phyloP scores from a whole-genome alignment of 2,113 vertebrate genomes.

The Pseudorhombus dupliciocellatus region DNA sequence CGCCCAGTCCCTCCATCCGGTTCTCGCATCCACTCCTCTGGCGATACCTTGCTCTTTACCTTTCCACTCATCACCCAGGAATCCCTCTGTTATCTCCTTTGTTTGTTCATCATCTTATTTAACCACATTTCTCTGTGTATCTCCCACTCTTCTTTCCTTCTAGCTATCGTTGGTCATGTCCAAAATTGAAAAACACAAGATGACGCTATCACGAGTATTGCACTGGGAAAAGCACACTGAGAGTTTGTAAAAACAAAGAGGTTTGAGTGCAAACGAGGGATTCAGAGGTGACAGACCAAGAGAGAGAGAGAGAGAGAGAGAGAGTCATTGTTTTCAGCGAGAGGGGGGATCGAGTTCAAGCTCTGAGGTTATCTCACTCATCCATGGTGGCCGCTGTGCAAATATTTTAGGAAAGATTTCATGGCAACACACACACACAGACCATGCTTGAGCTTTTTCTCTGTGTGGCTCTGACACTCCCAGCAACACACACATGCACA shows the following conservation, averaged over 20 bases:
- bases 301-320: slow-evolving; percentile 14
- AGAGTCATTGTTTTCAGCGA: slow-evolving; percentile 20
- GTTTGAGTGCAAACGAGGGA: slow-evolving; percentile 16
- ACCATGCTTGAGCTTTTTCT: slow-evolving; percentile 24
- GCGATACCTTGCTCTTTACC: slow-evolving; percentile 45
- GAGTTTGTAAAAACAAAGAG: slow-evolving; percentile 44
- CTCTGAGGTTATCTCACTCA: slow-evolving; percentile 67
- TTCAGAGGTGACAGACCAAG: slow-evolving; percentile 1
- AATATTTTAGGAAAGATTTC: slow-evolving; percentile 76
- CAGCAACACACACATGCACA: slow-evolving; percentile 15
- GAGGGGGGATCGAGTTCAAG: slow-evolving; percentile 46
- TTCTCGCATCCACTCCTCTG: slow-evolving; percentile 36
- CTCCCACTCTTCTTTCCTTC: background rate
- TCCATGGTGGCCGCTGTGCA: slow-evolving; percentile 69
- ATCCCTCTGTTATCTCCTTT: background rate
- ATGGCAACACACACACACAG: slow-evolving; percentile 47
- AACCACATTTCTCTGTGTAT: background rate
- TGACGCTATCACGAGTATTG: slow-evolving; percentile 30
- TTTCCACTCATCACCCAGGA: slow-evolving; percentile 25
- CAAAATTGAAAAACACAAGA: slow-evolving; percentile 23
- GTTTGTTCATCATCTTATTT: background rate
- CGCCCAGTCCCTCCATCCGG: slow-evolving; percentile 35
- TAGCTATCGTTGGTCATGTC: background rate
- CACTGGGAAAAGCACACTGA: slow-evolving; percentile 29
- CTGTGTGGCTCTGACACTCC: slow-evolving; percentile 9